Evolutionary conservation across 35 echinoderm and acorn worm genomes (phyloP).

Genomic region (Apostichopus californicus): DNA sequence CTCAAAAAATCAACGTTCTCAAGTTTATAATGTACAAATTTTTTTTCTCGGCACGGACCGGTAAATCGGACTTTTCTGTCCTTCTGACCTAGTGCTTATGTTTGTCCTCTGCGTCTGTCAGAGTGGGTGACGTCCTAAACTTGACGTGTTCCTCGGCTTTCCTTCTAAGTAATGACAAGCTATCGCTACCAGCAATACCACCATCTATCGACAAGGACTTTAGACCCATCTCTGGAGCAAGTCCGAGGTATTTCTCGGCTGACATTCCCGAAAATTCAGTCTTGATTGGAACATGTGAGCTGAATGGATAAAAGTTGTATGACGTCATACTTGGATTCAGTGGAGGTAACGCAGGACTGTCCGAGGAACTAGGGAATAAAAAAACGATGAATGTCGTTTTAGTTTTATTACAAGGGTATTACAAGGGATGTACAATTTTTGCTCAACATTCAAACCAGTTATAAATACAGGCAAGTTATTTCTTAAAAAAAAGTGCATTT

Average conservation of each 20-base stretch:
- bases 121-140: conserved; percentile 18
- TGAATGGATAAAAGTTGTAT: conserved; percentile 60
- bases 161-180: conserved; percentile 37
- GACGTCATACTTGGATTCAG: conserved; percentile 29
- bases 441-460: neutral
- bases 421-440: neutral
- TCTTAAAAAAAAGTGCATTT: too few species aligned
- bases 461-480: too few species aligned
- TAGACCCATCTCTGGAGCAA: conserved; percentile 28
- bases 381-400: neutral
- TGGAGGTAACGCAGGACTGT: conserved; percentile 29
- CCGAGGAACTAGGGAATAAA: conserved; percentile 1
- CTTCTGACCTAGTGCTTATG: conserved; percentile 18
- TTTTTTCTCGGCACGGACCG: too few species aligned
- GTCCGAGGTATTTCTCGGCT: conserved; percentile 40
- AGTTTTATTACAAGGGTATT: neutral
- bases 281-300: conserved; percentile 33
- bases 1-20: too few species aligned
- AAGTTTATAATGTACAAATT: too few species aligned
- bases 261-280: conserved; percentile 36
- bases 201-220: conserved; percentile 39
- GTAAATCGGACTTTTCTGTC: too few species aligned
- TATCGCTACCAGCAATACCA: conserved; percentile 21
- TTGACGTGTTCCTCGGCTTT: conserved; percentile 56
- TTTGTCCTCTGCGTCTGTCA: conserved; percentile 34